These are phyloP conservation scores for Rhinolophus ferrumequinum DNA, from an alignment of 2,113 vertebrate genomes.

Conservation along the genomic window DNA sequence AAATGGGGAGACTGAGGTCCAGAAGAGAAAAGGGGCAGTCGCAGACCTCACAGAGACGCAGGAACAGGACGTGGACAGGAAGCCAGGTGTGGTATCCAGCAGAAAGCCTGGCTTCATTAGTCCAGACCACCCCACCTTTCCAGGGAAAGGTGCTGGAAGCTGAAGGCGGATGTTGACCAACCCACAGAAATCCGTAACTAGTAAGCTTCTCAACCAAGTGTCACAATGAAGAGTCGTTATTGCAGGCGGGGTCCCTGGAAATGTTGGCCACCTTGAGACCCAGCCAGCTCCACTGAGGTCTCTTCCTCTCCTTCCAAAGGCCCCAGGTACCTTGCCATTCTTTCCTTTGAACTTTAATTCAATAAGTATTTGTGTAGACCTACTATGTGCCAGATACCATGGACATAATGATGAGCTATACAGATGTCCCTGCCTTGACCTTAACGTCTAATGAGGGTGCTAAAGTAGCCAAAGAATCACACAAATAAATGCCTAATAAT, in stretches of 20 bases:
- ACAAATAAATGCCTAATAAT: neutral
- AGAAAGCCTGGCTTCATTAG: neutral
- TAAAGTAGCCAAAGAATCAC: neutral
- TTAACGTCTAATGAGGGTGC: neutral
- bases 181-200: neutral
- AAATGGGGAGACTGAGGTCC: neutral
- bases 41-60: neutral
- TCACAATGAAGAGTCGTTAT: neutral
- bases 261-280: neutral
- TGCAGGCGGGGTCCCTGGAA: neutral
- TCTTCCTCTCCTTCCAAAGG: neutral
- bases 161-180: neutral
- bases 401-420: neutral
- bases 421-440: neutral
- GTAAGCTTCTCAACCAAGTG: neutral
- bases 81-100: neutral
- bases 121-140: neutral
- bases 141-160: neutral
- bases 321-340: neutral
- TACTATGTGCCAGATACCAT: neutral
- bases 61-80: neutral
- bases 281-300: neutral
- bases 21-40: neutral
- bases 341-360: neutral
- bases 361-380: neutral